phyloP scores from a whole-genome alignment of 2,888 invertebrate genomes.

The Heterodera filipjevi region DNA sequence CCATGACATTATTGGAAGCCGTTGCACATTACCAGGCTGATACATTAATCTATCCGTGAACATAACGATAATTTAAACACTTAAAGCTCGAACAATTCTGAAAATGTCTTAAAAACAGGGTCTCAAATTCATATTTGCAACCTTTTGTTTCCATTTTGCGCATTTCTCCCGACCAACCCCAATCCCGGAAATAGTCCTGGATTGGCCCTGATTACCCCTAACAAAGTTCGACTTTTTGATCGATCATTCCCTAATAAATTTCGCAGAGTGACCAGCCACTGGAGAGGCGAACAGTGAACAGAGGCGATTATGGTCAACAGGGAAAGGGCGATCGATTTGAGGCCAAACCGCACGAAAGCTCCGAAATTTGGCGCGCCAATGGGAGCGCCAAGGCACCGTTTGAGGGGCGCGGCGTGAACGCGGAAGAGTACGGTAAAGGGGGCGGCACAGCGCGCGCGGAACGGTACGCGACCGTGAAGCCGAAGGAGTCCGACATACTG shows the following conservation, averaged over 20 bases:
- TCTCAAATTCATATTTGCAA: too few species aligned
- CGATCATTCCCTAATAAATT: not conserved
- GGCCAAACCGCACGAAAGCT: constrained; percentile 39
- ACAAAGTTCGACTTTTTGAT: not conserved
- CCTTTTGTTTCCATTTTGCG: too few species aligned
- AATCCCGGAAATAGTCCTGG: too few species aligned
- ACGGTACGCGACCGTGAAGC: constrained; percentile 40
- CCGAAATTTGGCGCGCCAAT: constrained; percentile 33
- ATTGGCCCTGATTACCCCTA: not conserved
- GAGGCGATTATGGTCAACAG: constrained; percentile 38
- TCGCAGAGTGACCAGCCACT: constrained; percentile 34
- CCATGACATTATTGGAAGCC: too few species aligned
- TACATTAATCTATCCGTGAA: too few species aligned
- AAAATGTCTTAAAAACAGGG: too few species aligned
- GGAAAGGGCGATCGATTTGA: constrained; percentile 40
- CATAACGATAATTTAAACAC: too few species aligned
- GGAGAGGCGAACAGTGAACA: constrained; percentile 32
- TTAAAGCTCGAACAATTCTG: too few species aligned
- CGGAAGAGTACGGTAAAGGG: constrained; percentile 18
- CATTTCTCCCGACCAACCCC: too few species aligned
- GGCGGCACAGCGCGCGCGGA: constrained; percentile 37
- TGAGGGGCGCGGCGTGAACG: constrained; percentile 28
- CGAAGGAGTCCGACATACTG: constrained; percentile 46
- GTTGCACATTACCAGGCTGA: too few species aligned
- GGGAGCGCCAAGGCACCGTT: constrained; percentile 9